Evolutionary conservation across 2,113 vertebrate species (phyloP), one percentile per base, ranked within the genome.

Genomic region (Lagopus muta): DNA sequence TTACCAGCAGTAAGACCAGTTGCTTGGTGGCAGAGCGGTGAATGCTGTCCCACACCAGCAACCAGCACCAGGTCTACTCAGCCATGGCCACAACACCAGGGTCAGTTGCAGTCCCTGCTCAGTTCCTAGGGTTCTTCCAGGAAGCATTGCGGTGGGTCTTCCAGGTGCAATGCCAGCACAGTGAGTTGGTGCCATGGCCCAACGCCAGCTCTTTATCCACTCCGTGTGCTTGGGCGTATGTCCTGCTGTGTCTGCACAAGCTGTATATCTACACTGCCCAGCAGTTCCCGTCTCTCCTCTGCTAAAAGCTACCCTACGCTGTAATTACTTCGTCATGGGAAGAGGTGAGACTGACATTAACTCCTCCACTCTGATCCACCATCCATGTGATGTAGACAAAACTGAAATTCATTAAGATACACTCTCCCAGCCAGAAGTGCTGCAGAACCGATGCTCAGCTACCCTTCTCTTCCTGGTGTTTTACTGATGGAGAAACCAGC

Each of bases 301-400:
- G 45, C 61, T 78, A 55, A 48, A 40, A 48, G 34, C 55, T 52
- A 74, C 28, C 28, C 47, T 6, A 30, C 32, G 24, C 66, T 74
- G 50, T 28, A 75, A 81, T 54, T 76, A 47, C 27, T 8, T 2
- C 6, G 14, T 21, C 38, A 40, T 22, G 43, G 8, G 62, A 78
- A 65, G 71, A 77, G 19, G 27, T 34, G 66, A 73, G 52, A 40
- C 5, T 24, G 28, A 9, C 28, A 10, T 40, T 43, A 38, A 28
- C 30, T 45, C 17, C 34, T 5, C 7, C 13, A 45, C 6, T 3
- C 4, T 0, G 0, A 75, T 8, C 15, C 30, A 32, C 11, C 13
- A 36, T 24, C 34, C 9, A 18, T 0, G 0, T 0, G 0, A 11
- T 80, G 42, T 2, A 18, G 60, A 25, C 3, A 38, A 58, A 60